Base-by-base conservation (phyloP, 2,888 invertebrate species). In the Melanchra persicariae region DNA sequence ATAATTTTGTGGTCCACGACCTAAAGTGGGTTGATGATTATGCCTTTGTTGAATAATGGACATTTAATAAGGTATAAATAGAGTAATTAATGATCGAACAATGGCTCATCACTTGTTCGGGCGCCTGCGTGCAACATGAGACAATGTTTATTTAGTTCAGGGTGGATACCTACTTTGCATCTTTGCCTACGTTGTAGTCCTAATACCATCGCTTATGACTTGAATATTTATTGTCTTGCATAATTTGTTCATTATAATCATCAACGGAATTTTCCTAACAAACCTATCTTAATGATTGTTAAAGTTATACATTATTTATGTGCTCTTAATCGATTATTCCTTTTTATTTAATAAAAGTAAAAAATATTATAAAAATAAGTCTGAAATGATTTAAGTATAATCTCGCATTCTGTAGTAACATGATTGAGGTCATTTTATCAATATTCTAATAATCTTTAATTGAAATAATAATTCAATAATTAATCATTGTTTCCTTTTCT, bases 111-210 rank as follows among this genome's bases (percentile, higher is more conserved):
- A 81, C 73, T 85, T 79, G 82, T 71, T 77, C 81, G 60, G 73
- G 60, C 74, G 75, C 70, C 81, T 87, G 91, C 93, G 92, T 93
- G 94, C 91, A 91, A 92, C 91, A 91, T 92, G 93, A 93, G 84
- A 92, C 87, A 77, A 67, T 89, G 90, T 90, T 91, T 91, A 91
- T 92, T 90, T 89, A 91, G 90, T 87, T 91, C 91, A 91, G 86
- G 90, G 91, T 86, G 87, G 82, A 84, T 77, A 76, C 63, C 72
- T 82, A 82, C 81, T 79, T 74, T 77, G 66, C 71, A 69, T 74
- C 63, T 74, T 80, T 74, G 76, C 75, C 75, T 77, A 73, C 74
- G 74, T 81, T 84, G 78, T 78, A 78, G 54, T 74, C 62, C 37
- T 65, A 73, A 75, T 69, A 70, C 45, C 49, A 59, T 66, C 62